Evolutionary conservation across 2,797 vertebrate species (phyloP), one percentile per base, ranked within the genome.

Genomic region (Dromococcyx pavoninus): DNA sequence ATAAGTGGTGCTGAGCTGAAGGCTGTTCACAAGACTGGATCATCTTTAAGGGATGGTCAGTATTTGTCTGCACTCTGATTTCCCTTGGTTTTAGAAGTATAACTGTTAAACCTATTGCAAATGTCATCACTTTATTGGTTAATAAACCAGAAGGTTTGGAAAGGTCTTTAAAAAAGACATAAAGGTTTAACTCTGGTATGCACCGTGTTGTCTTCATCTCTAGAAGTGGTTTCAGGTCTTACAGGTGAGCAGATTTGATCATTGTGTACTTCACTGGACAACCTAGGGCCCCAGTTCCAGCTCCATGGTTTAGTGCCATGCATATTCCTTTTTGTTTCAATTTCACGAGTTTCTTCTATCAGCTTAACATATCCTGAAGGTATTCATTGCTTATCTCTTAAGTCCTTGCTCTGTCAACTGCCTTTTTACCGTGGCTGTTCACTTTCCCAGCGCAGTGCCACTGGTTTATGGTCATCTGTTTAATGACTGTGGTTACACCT

Each of bases 71-170:
- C 44, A 0, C 83, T 69, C 33, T 11, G 73, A 35, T 86, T 82
- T 80, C 72, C 30, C 82, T 95, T 79, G 64, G 16, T 91, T 84
- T 90, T 66, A 17, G 13, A 61, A 87, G 89, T 95, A 91, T 82
- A 70, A 72, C 57, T 86, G 91, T 92, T 81, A 95, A 96, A 86
- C 77, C 82, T 75, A 87, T 82, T 76, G 89, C 83, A 94, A 81
- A 87, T 71, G 77, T 18, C 13, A 58, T 72, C 11, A 17, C 94
- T 97, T 95, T 95, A 94, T 95, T 94, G 92, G 60, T 25, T 87
- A 57, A 81, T 92, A 96, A 96, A 93, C 21, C 62, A 93, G 77
- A 82, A 94, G 73, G 44, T 67, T 93, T 94, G 67, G 67, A 74
- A 65, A 48, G 41, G 48, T 39, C 84, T 95, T 93, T 65, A 83